A percentile compares a stretch with the other conserved stretches of the same genome.
Conservation (phyloP, 2,113 vertebrate species). For the Oostethus manadensis region DNA sequence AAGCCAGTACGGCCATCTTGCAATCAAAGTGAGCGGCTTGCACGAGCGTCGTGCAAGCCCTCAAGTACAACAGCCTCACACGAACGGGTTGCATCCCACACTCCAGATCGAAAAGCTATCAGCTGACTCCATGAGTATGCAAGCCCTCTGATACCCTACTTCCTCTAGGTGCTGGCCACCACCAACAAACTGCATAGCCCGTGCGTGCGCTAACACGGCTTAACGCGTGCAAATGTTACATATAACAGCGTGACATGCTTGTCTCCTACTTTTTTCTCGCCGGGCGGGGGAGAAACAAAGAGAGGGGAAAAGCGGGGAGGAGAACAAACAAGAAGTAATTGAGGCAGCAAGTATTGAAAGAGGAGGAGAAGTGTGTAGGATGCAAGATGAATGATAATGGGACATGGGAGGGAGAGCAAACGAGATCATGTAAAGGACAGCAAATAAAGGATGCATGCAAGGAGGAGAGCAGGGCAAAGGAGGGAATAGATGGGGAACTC, state of each 20-base stretch:
- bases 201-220: no score
- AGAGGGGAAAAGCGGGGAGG: conserved; percentile 8
- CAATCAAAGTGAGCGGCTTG: no score
- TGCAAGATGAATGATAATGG: conserved; percentile 49
- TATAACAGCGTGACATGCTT: conserved; percentile 18
- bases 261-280: conserved; percentile 17
- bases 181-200: no score
- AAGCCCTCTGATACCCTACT: no score
- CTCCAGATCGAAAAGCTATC: no score
- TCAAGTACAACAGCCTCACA: no score
- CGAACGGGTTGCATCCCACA: no score
- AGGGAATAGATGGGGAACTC: conserved; percentile 47
- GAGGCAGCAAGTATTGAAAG: conserved; percentile 32
- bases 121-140: no score
- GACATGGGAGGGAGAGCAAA: conserved; percentile 25
- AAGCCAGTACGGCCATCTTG: no score
- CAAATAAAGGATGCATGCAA: conserved; percentile 46
- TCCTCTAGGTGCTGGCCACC: no score
- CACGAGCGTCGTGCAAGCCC: no score
- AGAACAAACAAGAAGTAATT: conserved; percentile 17
- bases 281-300: conserved; percentile 1
- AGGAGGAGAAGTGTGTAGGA: conserved; percentile 22
- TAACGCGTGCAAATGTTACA: conserved; percentile 13
- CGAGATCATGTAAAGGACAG: conserved; percentile 43
- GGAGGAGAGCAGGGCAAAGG: conserved; percentile 35